Evolutionary conservation across 2,797 vertebrate genomes (phyloP), one percentile per base, ranked within the genome.

Genomic region (Sebastiscus albofasciatus): DNA sequence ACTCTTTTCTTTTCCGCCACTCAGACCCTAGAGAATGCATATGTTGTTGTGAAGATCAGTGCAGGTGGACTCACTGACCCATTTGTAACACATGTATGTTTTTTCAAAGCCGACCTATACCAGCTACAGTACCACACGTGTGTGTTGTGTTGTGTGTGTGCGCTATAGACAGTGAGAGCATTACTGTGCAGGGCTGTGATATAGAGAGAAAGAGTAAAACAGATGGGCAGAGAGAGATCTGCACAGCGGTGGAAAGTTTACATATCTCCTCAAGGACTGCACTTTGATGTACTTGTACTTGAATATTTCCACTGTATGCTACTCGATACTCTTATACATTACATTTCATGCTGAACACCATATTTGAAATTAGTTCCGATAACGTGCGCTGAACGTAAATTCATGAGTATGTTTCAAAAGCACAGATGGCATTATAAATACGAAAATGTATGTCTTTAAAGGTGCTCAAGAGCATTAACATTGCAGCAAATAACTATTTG

Each of bases 51-150:
- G 69, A 75, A 18, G 33, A 73, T 85, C 36, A 67, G 72, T 73
- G 59, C 77, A 84, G 87, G 87, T 92, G 80, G 75, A 89, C 31
- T 80, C 67, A 61, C 68, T 93, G 85, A 90, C 77, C 82, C 82
- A 89, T 89, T 80, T 85, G 24, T 77, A 62, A n/a, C 83, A 86
- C 22, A 71, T 76, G 59, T 71, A 34, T 56, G 39, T 42, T 71
- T 77, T 60, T 65, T 71, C 24, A 87, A 66, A 86, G 58, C 67
- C 22, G 46, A 74, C 68, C 29, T 66, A 75, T 75, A 82, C 67
- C 79, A 72, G 68, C 60, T 55, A 42, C 52, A 55, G 59, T 33
- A 70, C 67, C 14, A 33, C 24, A 42, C 0, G 3, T 36, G 26
- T 31, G 29, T 71, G 26, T 11, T 76, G 22, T 39, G 46, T 27